Evolutionary conservation across 2,888 invertebrate species (phyloP), one percentile per base, ranked within the genome.

Genomic region (Galerucella calmariensis): DNA sequence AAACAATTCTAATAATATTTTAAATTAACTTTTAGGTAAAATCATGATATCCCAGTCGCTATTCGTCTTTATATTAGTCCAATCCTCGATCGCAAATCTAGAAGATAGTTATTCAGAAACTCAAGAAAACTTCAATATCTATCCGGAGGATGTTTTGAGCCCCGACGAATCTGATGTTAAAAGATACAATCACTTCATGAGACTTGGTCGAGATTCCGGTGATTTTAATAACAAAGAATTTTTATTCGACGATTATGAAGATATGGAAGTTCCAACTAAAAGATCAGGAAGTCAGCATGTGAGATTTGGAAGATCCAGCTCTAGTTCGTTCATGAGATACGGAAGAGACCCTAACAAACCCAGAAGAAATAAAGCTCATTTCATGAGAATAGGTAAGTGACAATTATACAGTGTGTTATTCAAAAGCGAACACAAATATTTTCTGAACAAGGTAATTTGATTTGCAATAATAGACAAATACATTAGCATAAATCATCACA

Each of bases 201-300:
- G 83, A 24, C 83, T 83, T 66, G 83, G 83, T 8, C 79, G 81
- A 59, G 71, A 75, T 35, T 76, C 78, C 46, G 78, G 81, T 61
- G 78, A 80, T 53, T 81, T 80, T 35, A 74, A 80, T 8, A 68
- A 69, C 65, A 77, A 71, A 67, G 79, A 79, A 41, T 27, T 16
- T 24, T n/a, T 67, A n/a, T 75, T 75, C 16, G 71, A 80, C 9
- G 79, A 79, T 27, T 80, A 82, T 24, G 80, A 80, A 1, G 80
- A 81, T 9, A 67, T 80, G 63, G 82, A 81, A 4, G 80, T 82
- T 2, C 74, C 82, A 68, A 79, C 79, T 4, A 83, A 81, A 46
- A 79, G 81, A 68, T 82, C 83, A 67, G 83, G 82, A 72, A 83
- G 83, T 67, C 79, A 81, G 63, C 83, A 84, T 72, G 80, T 84